These are phyloP conservation scores for Holothuria leucospilota DNA, from an alignment of 53 echinoderm and acorn worm genomes.

Conservation along the genomic window DNA sequence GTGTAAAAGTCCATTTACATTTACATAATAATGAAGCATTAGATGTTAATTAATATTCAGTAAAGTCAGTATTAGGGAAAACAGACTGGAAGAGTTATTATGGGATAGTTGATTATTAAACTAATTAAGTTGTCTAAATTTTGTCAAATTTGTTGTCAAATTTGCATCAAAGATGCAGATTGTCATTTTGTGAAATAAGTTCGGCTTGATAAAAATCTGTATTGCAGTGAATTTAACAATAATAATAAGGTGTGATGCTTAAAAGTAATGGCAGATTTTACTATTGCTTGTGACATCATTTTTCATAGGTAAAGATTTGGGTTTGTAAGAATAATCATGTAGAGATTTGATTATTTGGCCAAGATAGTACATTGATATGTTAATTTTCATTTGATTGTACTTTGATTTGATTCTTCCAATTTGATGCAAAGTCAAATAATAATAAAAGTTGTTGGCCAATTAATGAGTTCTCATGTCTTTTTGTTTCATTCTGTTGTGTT, in stretches of 20 bases:
- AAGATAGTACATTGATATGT: no score
- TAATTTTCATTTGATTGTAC: constrained; percentile 20
- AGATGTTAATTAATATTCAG: no score
- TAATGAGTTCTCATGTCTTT: no score
- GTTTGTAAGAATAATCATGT: constrained; percentile 46
- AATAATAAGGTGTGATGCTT: constrained; percentile 25
- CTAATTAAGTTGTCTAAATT: no score
- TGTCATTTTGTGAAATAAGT: constrained; percentile 8
- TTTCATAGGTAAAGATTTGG: constrained; percentile 20
- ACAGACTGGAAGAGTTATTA: no score
- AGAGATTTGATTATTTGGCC: constrained; percentile 10
- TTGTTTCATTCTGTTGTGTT: no score
- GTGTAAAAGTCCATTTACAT: no score
- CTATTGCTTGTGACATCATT: constrained; percentile 32
- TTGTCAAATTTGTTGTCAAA: not conserved
- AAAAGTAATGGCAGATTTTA: constrained; percentile 16
- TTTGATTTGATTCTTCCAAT: constrained; percentile 39
- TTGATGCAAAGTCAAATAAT: constrained; percentile 23
- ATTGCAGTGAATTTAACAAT: constrained; percentile 36
- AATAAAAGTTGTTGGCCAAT: constrained; percentile 35
- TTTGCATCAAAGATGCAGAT: constrained; percentile 20
- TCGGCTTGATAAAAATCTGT: constrained; percentile 22
- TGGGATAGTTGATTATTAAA: no score
- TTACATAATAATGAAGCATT: no score
- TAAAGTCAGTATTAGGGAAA: no score